A percentile compares a stretch with the other conserved stretches of the same genome.
These are phyloP conservation scores for Spheniscus humboldti DNA, from an alignment of 2,797 vertebrate species.

Conservation along the genomic window DNA sequence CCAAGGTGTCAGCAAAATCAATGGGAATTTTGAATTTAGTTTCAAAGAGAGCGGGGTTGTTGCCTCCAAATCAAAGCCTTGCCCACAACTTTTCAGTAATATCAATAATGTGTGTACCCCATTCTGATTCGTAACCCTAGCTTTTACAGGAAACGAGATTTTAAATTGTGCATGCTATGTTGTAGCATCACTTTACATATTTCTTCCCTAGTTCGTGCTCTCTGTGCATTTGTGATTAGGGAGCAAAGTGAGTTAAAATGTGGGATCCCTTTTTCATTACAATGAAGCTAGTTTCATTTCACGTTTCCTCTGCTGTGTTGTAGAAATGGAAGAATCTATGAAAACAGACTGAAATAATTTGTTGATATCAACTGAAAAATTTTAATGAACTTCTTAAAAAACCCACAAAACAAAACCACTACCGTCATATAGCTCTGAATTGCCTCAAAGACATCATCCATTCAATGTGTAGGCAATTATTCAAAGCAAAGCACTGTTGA, in stretches of 20 bases:
- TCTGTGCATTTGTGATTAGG: background rate
- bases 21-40: background rate
- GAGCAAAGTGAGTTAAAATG: background rate
- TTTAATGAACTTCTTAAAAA: background rate
- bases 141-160: background rate
- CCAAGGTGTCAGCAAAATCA: background rate
- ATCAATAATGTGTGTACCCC: background rate
- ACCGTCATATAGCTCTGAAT: background rate
- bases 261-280: background rate
- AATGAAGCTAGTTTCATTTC: background rate
- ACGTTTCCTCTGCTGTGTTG: background rate
- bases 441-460: background rate
- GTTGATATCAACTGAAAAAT: background rate
- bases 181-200: background rate
- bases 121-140: background rate
- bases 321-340: background rate
- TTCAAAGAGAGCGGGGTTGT: background rate
- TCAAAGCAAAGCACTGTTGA: background rate
- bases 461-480: background rate
- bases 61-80: background rate
- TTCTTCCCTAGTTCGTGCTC: background rate
- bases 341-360: background rate
- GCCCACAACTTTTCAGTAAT: background rate
- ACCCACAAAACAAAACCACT: background rate
- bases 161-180: background rate